A percentile compares a stretch with the other conserved stretches of the same genome.
Evolutionary conservation across 2,797 vertebrate genomes (phyloP).

Genomic region (Gobionotothen gibberifrons): DNA sequence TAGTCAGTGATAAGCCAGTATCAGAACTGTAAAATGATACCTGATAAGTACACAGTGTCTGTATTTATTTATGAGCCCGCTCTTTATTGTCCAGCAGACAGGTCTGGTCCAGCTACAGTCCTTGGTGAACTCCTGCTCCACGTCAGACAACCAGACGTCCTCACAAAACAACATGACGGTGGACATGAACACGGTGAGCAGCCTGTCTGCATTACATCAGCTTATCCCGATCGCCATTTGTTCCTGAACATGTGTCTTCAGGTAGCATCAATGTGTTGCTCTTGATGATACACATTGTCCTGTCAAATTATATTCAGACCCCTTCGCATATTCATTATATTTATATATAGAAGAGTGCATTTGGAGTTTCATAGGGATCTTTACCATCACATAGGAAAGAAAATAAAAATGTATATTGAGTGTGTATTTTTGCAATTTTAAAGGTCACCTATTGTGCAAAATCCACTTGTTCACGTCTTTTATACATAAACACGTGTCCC

Average conservation of each 20-base stretch:
- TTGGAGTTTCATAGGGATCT: not conserved
- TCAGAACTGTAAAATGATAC: slow-evolving; percentile 13
- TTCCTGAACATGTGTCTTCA: slow-evolving; percentile 8
- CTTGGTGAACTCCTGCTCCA: slow-evolving; percentile 81
- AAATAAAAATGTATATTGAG: not conserved
- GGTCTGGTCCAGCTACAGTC: slow-evolving; percentile 86
- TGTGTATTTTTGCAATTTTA: no score
- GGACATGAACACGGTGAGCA: slow-evolving; percentile 90
- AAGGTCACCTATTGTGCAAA: no score
- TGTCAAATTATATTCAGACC: not conserved
- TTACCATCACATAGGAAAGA: not conserved
- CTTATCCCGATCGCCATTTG: not conserved
- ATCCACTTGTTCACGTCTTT: no score
- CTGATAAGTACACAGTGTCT: slow-evolving; percentile 1
- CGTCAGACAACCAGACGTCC: slow-evolving; percentile 84
- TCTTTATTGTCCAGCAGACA: slow-evolving; percentile 50
- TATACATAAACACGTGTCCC: no score
- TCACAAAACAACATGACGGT: slow-evolving; percentile 87
- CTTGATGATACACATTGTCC: not conserved
- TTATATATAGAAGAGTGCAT: not conserved
- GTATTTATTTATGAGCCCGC: slow-evolving; percentile 15
- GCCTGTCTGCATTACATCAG: not conserved
- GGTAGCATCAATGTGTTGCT: not conserved
- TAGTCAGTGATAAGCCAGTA: slow-evolving; percentile 2
- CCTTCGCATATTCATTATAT: not conserved